Conservation (phyloP, 2,113 vertebrate species). For the Bubalus kerabau region DNA sequence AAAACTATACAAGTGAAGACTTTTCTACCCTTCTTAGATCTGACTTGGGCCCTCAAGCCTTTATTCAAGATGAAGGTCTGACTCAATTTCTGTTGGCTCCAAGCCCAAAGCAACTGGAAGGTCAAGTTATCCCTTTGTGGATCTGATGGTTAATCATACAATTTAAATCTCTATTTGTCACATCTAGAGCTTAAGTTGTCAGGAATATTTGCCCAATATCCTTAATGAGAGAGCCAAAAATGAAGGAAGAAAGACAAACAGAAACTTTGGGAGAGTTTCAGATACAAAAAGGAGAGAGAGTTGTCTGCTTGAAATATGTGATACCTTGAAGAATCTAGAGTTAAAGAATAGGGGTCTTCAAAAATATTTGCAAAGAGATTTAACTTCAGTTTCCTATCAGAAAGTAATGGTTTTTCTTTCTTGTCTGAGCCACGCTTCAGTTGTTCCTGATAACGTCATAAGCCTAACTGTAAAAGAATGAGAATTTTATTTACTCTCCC, state of each 20-base stretch:
- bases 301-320: not conserved
- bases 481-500: not conserved
- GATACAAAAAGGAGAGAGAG: not conserved
- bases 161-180: conserved; percentile 41
- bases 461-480: conserved; percentile 1
- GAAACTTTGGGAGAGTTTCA: not conserved
- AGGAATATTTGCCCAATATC: conserved; percentile 21
- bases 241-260: conserved; percentile 35
- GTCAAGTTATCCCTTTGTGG: not conserved
- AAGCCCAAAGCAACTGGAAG: conserved; percentile 10
- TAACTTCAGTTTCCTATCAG: not conserved
- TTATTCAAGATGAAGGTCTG: not conserved
- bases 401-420: not conserved
- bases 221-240: not conserved
- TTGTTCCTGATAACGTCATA: not conserved
- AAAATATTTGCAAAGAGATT: conserved; percentile 41
- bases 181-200: conserved; percentile 31
- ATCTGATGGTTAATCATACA: conserved; percentile 23
- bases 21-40: not conserved
- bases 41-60: not conserved
- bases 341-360: not conserved
- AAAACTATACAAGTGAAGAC: not conserved
- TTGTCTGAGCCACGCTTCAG: not conserved
- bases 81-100: conserved; percentile 46
- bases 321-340: not conserved